Evolutionary conservation across 1,140 invertebrate species (phyloP), one percentile per base, ranked within the genome.

Genomic region (Sycobia sp.): DNA sequence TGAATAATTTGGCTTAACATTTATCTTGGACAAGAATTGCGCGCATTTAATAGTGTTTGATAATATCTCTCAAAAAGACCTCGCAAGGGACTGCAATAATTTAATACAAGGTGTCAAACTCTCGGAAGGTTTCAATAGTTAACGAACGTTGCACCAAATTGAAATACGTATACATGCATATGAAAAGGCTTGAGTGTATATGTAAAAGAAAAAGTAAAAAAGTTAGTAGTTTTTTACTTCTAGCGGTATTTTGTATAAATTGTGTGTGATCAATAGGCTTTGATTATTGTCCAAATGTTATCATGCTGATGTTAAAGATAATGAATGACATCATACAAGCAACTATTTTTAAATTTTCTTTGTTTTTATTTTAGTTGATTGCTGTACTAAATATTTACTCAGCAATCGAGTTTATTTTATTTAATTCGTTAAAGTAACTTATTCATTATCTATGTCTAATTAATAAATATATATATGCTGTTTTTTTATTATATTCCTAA

Each of bases 51-150:
- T 25, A 44, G 34, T 14, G 18, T 22, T 4, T 25, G 14, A 50
- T 50, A 25, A n/a, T 39, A 62, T 59, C 38, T 59, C 49, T 50
- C 34, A 38, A 11, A 10, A 62, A 50, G 27, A 62, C 51, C 60
- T 62, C 43, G 34, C 43, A 62, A 62, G 0, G 25, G 32, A 46
- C 32, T 55, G 51, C 32, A 62, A 55, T 55, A 39, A 47, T 36
- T 55, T 25, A 47, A 49, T 14, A 36, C 4, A 39, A 47, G 34
- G 20, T 55, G 32, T 62, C 34, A 47, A 39, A 55, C 27, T 38
- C 13, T 54, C 46, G 39, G 27, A 46, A 23, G 41, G n/a, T 55
- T 62, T 62, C 22, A 16, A 49, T 41, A 3, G n/a, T 60, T 38
- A 22, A 32, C 22, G 39, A 32, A 29, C 25, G 29, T 39, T 27